These are phyloP conservation scores for Bombyx mandarina DNA, from an alignment of 1,140 invertebrate species.

Conservation along the genomic window DNA sequence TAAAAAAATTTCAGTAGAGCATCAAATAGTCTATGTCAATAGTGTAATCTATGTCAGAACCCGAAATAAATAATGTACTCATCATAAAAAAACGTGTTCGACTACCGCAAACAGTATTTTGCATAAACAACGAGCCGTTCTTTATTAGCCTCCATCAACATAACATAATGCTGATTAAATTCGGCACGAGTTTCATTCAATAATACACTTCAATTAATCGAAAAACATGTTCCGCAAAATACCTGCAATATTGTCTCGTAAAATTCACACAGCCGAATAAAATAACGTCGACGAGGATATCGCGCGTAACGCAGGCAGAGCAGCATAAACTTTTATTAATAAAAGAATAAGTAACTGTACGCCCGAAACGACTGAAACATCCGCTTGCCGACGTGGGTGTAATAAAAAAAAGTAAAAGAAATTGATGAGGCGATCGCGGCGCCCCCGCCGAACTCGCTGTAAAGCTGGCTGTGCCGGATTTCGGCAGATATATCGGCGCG, in stretches of 20 bases:
- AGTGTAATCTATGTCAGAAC: too few species aligned
- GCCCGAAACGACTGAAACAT: conserved; percentile 30
- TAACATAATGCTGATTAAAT: too few species aligned
- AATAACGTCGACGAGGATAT: not conserved
- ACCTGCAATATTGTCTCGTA: conserved; percentile 3
- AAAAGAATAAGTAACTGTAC: conserved; percentile 35
- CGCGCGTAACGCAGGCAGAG: conserved; percentile 4
- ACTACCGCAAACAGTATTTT: too few species aligned
- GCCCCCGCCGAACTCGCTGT: conserved; percentile 20
- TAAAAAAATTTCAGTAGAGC: too few species aligned
- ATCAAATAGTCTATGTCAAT: too few species aligned
- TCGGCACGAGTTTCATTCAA: not conserved
- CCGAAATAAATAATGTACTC: too few species aligned
- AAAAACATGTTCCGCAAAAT: not conserved
- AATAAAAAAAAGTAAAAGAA: conserved; percentile 42
- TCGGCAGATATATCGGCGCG: not conserved
- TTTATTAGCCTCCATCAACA: too few species aligned
- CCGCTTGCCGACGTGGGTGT: conserved; percentile 26
- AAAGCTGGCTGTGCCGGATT: conserved; percentile 1
- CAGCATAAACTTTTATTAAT: conserved; percentile 44
- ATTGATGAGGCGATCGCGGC: conserved; percentile 38
- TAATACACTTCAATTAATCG: not conserved
- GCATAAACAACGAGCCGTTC: too few species aligned
- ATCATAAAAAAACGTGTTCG: too few species aligned
- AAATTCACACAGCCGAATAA: conserved; percentile 2